phyloP scores from a whole-genome alignment of 2,888 invertebrate genomes.

The Leucophenga montana region DNA sequence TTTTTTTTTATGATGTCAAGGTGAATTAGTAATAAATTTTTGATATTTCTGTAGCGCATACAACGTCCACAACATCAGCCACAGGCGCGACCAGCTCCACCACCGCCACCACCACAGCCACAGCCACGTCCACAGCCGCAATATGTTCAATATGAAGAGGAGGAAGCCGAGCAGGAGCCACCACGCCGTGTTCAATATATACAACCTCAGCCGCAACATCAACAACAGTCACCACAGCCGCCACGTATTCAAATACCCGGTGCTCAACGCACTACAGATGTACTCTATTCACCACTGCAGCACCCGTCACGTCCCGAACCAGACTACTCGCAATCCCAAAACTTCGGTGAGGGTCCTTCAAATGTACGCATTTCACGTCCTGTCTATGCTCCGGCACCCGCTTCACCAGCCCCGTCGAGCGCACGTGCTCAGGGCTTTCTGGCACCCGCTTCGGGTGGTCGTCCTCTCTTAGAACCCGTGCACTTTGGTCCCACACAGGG shows the following conservation, averaged over 20 bases:
- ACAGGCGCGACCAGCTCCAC: constrained; percentile 51
- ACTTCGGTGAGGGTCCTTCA: constrained; percentile 68
- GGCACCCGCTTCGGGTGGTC: constrained; percentile 67
- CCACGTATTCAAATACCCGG: constrained; percentile 69
- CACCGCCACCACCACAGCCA: constrained; percentile 50
- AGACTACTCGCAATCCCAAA: constrained; percentile 69
- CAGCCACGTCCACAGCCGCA: constrained; percentile 66
- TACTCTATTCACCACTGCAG: constrained; percentile 70
- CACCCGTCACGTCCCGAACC: constrained; percentile 70
- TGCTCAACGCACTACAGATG: constrained; percentile 70
- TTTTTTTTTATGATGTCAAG: constrained; percentile 1
- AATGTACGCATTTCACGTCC: constrained; percentile 70
- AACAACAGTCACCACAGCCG: constrained; percentile 60
- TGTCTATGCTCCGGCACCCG: constrained; percentile 68
- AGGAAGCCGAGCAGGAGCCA: constrained; percentile 63
- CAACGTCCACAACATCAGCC: constrained; percentile 56
- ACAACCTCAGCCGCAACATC: constrained; percentile 53
- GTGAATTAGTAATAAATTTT: constrained; percentile 2
- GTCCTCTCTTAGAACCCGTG: constrained; percentile 63
- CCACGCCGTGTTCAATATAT: constrained; percentile 66
- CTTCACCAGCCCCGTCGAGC: constrained; percentile 61
- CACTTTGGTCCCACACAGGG: constrained; percentile 58
- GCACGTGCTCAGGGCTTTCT: constrained; percentile 69
- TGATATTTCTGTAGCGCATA: constrained; percentile 46
- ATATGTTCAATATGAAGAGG: constrained; percentile 69